Conservation (phyloP, 2,888 invertebrate genomes). For the Meandrusa payeni region DNA sequence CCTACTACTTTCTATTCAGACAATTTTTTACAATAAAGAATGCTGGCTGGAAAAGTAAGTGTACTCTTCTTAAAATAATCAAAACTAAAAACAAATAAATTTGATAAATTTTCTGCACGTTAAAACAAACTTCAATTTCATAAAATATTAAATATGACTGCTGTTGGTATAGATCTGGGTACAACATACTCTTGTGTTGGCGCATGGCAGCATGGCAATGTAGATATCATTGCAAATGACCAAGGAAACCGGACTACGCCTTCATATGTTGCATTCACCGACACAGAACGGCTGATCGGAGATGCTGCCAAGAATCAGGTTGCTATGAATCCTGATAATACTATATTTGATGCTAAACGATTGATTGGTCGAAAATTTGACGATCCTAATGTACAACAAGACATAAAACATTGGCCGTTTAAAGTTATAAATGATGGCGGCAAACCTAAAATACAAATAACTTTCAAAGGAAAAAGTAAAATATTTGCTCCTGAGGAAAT, state of each 20-base stretch:
- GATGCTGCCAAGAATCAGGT: slow-evolving; percentile 87
- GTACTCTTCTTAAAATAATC: too few relatives aligned
- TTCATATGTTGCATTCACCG: slow-evolving; percentile 87
- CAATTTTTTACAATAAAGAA: background rate
- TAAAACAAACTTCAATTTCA: slow-evolving; percentile 4
- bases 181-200: slow-evolving; percentile 79
- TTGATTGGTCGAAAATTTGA: slow-evolving; percentile 89
- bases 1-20: too few relatives aligned
- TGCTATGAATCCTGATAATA: slow-evolving; percentile 86
- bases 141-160: slow-evolving; percentile 50
- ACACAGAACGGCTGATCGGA: slow-evolving; percentile 81
- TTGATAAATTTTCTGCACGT: background rate
- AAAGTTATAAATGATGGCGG: slow-evolving; percentile 83
- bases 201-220: slow-evolving; percentile 83
- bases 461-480: slow-evolving; percentile 83
- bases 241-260: slow-evolving; percentile 87
- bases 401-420: slow-evolving; percentile 93
- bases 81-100: background rate
- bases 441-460: slow-evolving; percentile 84
- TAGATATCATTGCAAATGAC: slow-evolving; percentile 85
- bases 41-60: too few relatives aligned
- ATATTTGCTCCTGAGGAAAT: slow-evolving; percentile 85
- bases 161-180: slow-evolving; percentile 78
- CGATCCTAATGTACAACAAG: slow-evolving; percentile 87
- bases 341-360: slow-evolving; percentile 90